Base-by-base conservation (phyloP, 2,113 vertebrate species). In the Archilochus colubris region DNA sequence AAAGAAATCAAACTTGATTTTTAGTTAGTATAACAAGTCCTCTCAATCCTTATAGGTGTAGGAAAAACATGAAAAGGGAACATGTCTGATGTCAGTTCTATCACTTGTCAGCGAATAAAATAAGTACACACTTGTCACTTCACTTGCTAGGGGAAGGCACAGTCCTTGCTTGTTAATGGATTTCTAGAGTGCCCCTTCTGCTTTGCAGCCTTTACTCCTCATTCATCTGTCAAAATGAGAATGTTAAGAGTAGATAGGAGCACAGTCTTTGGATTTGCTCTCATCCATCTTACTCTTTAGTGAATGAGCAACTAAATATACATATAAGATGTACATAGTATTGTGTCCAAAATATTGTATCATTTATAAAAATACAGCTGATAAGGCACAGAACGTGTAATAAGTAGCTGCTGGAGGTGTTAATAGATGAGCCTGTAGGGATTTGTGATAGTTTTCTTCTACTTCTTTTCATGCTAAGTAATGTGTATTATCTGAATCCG, bases 161-260 rank as follows among this genome's bases (percentile, higher is more conserved):
- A 88, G 91, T 86, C 94, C 44, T 46, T 95, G 53, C 44, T 79
- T 79, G 55, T 82, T 95, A 94, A 84, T 84, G 66, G 38, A 43
- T 86, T 82, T 57, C 21, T 81, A 48, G 31, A 63, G 24, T 38
- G 19, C 69, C 64, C 69, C 55, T 95, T 62, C 70, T 1, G 0
- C 74, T 92, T 89, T 3, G 2, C 14, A 93, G 53, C 19, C 54
- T 70, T 86, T 82, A 25, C 8, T 10, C 25, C 44, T 89, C 78
- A 63, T 85, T 89, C 55, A 50, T 96, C 70, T 87, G 40, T 87
- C 57, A 95, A 73, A 86, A 82, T 38, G 58, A 44, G 63, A 76
- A 59, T 44, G 23, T n/a, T 69, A 66, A 72, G 89, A 89, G 57
- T 13, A 77, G 54, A 85, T 12, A 78, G 77, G 53, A 92, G 40